Percentiles rank a stretch among this genome's conserved stretches.
These are phyloP conservation scores for Itoplectis maculator DNA, from an alignment of 2,888 invertebrate species.

Conservation along the genomic window DNA sequence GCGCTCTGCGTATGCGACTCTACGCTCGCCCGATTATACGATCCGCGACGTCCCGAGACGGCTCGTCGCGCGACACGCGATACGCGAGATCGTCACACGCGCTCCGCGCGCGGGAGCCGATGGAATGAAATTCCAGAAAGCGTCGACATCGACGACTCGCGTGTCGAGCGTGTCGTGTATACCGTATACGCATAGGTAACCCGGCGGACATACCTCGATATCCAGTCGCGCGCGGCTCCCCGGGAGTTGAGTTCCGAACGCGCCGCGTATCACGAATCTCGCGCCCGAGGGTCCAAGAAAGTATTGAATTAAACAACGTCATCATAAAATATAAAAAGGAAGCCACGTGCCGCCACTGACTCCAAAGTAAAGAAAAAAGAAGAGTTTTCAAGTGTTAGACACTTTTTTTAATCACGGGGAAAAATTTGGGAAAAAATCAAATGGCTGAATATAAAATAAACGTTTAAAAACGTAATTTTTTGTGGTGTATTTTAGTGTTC, in stretches of 20 bases:
- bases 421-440: too few relatives aligned
- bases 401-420: too few relatives aligned
- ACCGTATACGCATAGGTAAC: too few relatives aligned
- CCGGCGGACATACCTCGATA: not conserved
- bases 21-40: slow-evolving; percentile 31
- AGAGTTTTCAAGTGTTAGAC: too few relatives aligned
- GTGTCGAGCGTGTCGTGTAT: slow-evolving; percentile 8
- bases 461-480: too few relatives aligned
- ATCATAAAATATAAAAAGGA: too few relatives aligned
- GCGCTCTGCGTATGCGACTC: slow-evolving; percentile 25
- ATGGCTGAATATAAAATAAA: too few relatives aligned
- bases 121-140: slow-evolving; percentile 47
- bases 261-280: not conserved
- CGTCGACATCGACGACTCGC: slow-evolving; percentile 32
- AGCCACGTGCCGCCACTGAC: too few relatives aligned
- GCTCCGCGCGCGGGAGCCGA: slow-evolving; percentile 3
- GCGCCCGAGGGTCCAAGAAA: too few relatives aligned
- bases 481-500: too few relatives aligned
- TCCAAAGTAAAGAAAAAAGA: too few relatives aligned
- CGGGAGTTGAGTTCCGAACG: slow-evolving; percentile 18
- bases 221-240: not conserved
- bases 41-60: not conserved
- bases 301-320: too few relatives aligned
- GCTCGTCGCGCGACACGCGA: slow-evolving; percentile 54
- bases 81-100: slow-evolving; percentile 31